phyloP scores from a whole-genome alignment of 2,797 vertebrate genomes.

The Sternarchorhynchus goeldii region DNA sequence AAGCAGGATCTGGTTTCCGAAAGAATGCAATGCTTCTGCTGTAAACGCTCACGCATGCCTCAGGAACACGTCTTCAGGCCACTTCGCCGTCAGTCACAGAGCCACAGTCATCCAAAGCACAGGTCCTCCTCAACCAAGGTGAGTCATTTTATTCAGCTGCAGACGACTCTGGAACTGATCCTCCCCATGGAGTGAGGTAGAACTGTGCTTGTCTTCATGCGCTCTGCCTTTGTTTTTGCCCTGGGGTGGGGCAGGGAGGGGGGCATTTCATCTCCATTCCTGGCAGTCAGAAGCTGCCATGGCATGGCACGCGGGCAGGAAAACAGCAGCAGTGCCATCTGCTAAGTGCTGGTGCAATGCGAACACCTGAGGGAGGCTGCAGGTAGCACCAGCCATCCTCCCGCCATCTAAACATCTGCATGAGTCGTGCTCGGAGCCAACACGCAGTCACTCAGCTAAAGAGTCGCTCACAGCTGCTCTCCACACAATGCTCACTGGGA shows the following conservation, averaged over 20 bases:
- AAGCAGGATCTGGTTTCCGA: background rate
- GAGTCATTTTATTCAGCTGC: no score
- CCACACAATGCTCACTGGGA: no score
- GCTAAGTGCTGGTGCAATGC: conserved; percentile 68
- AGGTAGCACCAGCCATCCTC: conserved; percentile 71
- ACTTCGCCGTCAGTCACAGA: conserved; percentile 63
- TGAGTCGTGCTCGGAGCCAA: conserved; percentile 61
- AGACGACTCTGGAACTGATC: no score
- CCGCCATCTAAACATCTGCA: conserved; percentile 76
- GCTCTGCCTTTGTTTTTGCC: no score
- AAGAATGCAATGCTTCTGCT: conserved; percentile 1
- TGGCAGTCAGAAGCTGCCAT: no score
- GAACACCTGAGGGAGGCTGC: conserved; percentile 77
- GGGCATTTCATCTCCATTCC: no score
- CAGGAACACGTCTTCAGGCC: conserved; percentile 62
- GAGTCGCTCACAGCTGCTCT: conserved; percentile 48
- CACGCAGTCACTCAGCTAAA: conserved; percentile 63
- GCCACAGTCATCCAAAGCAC: conserved; percentile 39
- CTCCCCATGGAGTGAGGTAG: no score
- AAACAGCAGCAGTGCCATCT: conserved; percentile 39
- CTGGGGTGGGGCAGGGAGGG: no score
- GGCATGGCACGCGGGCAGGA: background rate
- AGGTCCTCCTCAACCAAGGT: no score
- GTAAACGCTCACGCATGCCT: background rate
- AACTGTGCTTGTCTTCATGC: no score